A percentile compares a stretch with the other conserved stretches of the same genome.
Conservation (phyloP, 2,113 vertebrate genomes). For the Atrichornis clamosus region DNA sequence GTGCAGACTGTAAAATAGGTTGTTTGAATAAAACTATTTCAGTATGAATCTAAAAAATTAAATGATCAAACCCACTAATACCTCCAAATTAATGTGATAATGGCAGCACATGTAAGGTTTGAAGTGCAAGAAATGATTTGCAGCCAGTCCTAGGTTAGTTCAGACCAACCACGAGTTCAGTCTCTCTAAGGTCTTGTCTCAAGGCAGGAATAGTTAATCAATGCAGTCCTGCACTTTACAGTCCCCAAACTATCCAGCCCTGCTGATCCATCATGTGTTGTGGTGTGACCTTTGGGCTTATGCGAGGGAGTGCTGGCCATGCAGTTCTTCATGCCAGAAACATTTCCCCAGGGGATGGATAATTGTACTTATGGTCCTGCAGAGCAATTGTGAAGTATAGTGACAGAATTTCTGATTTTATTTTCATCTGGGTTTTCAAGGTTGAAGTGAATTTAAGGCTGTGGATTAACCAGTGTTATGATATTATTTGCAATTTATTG, state of each 20-base stretch:
- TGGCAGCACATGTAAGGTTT: not conserved
- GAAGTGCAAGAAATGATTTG: not conserved
- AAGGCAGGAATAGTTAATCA: not conserved
- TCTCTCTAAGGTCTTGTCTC: not conserved
- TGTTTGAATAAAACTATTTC: not conserved
- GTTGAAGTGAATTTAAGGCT: not conserved
- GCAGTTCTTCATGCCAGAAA: not conserved
- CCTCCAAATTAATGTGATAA: not conserved
- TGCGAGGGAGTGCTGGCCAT: not conserved
- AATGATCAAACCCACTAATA: not conserved
- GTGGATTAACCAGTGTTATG: accelerated
- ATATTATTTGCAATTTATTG: not conserved
- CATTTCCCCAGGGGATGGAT: not conserved
- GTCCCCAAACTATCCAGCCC: not conserved
- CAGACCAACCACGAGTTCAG: not conserved
- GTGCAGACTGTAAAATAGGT: not conserved
- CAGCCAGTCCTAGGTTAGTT: not conserved
- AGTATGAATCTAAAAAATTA: not conserved
- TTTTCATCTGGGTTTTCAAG: not conserved
- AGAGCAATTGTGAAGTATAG: not conserved
- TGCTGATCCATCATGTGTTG: not conserved
- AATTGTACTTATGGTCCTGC: not conserved
- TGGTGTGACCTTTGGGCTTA: not conserved
- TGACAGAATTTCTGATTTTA: not conserved
- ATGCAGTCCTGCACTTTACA: not conserved